Conservation (phyloP, 2,113 vertebrate species). For the Donacobius atricapilla region DNA sequence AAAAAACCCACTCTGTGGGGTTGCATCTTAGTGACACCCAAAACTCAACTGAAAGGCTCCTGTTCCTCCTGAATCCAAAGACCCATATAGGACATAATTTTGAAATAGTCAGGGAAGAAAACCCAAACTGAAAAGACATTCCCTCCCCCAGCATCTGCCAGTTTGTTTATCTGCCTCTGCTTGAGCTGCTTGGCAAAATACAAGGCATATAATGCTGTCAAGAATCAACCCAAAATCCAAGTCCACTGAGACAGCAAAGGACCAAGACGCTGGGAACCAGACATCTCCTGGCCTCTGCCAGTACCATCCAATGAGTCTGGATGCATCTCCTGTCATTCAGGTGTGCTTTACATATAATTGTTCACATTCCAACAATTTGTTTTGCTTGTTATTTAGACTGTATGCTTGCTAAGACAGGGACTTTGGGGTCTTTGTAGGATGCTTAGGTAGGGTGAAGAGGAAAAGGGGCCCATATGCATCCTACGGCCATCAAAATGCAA, state of each 20-base stretch:
- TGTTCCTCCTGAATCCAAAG: background rate
- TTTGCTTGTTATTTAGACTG: background rate
- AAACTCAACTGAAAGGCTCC: background rate
- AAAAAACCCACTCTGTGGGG: background rate
- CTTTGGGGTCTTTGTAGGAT: background rate
- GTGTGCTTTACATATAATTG: background rate
- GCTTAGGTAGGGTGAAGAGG: background rate
- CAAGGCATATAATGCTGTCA: fast-evolving
- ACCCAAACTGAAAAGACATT: background rate
- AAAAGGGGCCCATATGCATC: background rate
- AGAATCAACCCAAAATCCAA: background rate
- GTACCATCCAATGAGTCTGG: background rate
- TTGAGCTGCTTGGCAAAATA: background rate
- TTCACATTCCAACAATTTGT: background rate
- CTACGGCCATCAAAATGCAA: background rate
- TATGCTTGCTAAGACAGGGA: background rate
- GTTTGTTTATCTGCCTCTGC: background rate
- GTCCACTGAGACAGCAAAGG: background rate
- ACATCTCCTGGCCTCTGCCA: background rate
- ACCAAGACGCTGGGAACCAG: background rate
- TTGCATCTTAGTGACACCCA: background rate
- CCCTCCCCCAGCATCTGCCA: background rate
- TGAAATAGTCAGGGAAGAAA: background rate
- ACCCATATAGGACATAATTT: background rate
- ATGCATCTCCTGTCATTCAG: background rate